These are phyloP conservation scores for Chrysolina americana DNA, from an alignment of 2,888 invertebrate species.

Conservation along the genomic window DNA sequence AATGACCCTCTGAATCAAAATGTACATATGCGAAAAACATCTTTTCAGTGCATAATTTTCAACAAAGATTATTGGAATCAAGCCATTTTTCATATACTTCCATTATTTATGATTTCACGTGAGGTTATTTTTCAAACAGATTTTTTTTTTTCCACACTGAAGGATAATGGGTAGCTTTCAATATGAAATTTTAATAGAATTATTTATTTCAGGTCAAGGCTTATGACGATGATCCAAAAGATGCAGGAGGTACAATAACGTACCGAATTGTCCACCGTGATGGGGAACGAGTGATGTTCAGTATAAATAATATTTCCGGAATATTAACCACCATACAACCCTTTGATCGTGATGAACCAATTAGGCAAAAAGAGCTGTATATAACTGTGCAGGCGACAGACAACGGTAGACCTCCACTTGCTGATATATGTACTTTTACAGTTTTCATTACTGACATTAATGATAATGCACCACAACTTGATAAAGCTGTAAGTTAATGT, in stretches of 20 bases:
- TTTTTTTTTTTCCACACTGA: too few species aligned
- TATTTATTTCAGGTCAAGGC: slow-evolving; percentile 76
- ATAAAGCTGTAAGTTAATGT: slow-evolving; percentile 79
- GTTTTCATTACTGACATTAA: slow-evolving; percentile 93
- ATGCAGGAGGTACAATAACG: slow-evolving; percentile 84
- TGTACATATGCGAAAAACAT: too few species aligned
- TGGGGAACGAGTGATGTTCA: slow-evolving; percentile 83
- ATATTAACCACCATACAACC: slow-evolving; percentile 81
- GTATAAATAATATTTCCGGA: slow-evolving; percentile 84
- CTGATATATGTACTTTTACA: slow-evolving; percentile 94
- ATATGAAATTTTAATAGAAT: background rate
- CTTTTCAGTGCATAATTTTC: too few species aligned
- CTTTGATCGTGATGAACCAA: slow-evolving; percentile 93
- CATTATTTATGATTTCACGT: too few species aligned
- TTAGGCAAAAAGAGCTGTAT: slow-evolving; percentile 85
- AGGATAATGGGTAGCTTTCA: too few species aligned
- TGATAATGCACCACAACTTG: slow-evolving; percentile 89
- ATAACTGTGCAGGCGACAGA: slow-evolving; percentile 93
- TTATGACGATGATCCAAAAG: slow-evolving; percentile 80
- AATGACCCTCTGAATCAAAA: too few species aligned
- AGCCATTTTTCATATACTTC: too few species aligned
- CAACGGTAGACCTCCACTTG: slow-evolving; percentile 90
- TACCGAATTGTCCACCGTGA: slow-evolving; percentile 87
- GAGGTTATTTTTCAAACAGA: too few species aligned
- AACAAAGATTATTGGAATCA: too few species aligned